A percentile compares a stretch with the other conserved stretches of the same genome.
These are phyloP conservation scores for Selene dorsalis DNA, from an alignment of 2,797 vertebrate species.

Conservation along the genomic window DNA sequence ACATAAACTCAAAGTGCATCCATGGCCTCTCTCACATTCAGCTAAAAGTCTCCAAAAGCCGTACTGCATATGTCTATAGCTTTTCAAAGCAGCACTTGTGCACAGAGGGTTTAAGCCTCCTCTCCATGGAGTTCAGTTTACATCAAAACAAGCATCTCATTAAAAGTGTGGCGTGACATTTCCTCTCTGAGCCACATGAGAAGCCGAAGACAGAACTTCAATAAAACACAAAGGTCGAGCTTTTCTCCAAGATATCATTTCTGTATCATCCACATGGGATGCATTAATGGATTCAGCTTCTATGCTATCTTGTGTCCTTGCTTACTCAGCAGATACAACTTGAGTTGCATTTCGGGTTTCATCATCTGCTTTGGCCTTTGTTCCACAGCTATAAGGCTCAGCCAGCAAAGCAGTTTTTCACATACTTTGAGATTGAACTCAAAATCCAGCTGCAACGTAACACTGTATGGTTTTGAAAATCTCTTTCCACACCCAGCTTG, in stretches of 20 bases:
- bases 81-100: slow-evolving; percentile 20
- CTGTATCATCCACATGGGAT: neutral
- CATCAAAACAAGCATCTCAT: slow-evolving; percentile 55
- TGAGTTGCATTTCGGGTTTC: slow-evolving; percentile 50
- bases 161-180: slow-evolving; percentile 36
- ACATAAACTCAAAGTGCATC: neutral
- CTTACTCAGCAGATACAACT: slow-evolving; percentile 46
- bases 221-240: slow-evolving; percentile 30
- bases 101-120: slow-evolving; percentile 33
- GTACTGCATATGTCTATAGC: neutral
- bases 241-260: slow-evolving; percentile 34
- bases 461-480: slow-evolving; percentile 1
- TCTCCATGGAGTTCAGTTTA: slow-evolving; percentile 40
- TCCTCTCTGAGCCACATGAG: slow-evolving; percentile 17
- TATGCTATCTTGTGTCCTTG: slow-evolving; percentile 4
- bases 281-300: slow-evolving; percentile 43
- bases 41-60: neutral
- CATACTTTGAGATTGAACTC: slow-evolving; percentile 11
- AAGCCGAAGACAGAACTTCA: slow-evolving; percentile 25
- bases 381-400: slow-evolving; percentile 22
- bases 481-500: slow-evolving; percentile 11
- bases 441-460: slow-evolving; percentile 24
- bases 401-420: slow-evolving; percentile 47
- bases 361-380: slow-evolving; percentile 40
- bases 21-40: neutral